Conservation (phyloP, 2,797 vertebrate genomes). For the Trachurus trachurus region DNA sequence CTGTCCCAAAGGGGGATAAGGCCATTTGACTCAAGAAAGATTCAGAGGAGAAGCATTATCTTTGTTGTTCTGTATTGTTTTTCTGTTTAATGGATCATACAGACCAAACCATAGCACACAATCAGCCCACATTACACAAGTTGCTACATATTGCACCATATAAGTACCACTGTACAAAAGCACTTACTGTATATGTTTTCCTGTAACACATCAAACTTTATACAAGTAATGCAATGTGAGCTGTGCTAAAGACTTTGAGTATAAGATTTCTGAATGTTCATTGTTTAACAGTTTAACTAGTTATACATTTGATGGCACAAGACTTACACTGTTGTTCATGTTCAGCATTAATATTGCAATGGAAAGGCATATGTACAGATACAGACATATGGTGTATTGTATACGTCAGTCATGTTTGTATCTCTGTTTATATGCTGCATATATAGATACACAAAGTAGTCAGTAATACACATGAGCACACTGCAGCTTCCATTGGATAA, state of each 20-base stretch:
- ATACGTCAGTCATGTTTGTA: slow-evolving; percentile 22
- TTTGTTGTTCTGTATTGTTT: slow-evolving; percentile 34
- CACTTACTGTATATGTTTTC: slow-evolving; percentile 59
- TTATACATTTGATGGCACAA: slow-evolving; percentile 60
- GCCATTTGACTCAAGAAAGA: slow-evolving; percentile 5
- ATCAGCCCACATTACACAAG: slow-evolving; percentile 65
- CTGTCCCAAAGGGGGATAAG: background rate
- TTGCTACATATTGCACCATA: slow-evolving; percentile 67
- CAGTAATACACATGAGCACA: slow-evolving; percentile 48
- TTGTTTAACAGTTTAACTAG: slow-evolving; percentile 23
- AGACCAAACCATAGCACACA: slow-evolving; percentile 62
- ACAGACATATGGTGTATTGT: slow-evolving; percentile 34
- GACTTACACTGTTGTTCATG: slow-evolving; percentile 42
- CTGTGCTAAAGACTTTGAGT: slow-evolving; percentile 53
- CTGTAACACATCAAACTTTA: slow-evolving; percentile 54
- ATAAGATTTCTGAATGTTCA: slow-evolving; percentile 13
- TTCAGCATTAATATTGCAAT: slow-evolving; percentile 38
- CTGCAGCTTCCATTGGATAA: slow-evolving; percentile 47
- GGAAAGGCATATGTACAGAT: slow-evolving; percentile 42
- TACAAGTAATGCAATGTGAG: slow-evolving; percentile 54
- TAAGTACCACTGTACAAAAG: slow-evolving; percentile 74
- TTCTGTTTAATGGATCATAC: slow-evolving; percentile 63
- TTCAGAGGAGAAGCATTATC: background rate
- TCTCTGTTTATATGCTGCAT: slow-evolving; percentile 22
- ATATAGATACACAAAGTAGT: slow-evolving; percentile 39